Conservation (phyloP, 1,140 invertebrate genomes). For the honey bee (Apis mellifera) region Amel_HAv3.1 CM009943.2:4699501-4700000, state of each 20-base stretch:
- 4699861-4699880: background rate
- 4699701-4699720: background rate
- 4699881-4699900: background rate
- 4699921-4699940: background rate
- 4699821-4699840: background rate
- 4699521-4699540: background rate
- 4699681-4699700: constrained; percentile 15
- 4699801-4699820: background rate
- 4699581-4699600: background rate
- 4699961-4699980: background rate
- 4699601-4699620: constrained; percentile 2
- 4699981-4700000: background rate
- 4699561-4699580: background rate
- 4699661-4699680: background rate
- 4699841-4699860: background rate
- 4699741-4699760: background rate
- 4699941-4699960: background rate
- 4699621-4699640: constrained; percentile 6
- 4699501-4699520: background rate
- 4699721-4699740: background rate
- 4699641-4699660: too few species aligned
- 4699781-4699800: background rate
- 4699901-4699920: background rate
- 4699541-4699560: background rate
- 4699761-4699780: too few species aligned